phyloP scores from a whole-genome alignment of 2,888 invertebrate genomes.

The Acleris sparsana region DNA sequence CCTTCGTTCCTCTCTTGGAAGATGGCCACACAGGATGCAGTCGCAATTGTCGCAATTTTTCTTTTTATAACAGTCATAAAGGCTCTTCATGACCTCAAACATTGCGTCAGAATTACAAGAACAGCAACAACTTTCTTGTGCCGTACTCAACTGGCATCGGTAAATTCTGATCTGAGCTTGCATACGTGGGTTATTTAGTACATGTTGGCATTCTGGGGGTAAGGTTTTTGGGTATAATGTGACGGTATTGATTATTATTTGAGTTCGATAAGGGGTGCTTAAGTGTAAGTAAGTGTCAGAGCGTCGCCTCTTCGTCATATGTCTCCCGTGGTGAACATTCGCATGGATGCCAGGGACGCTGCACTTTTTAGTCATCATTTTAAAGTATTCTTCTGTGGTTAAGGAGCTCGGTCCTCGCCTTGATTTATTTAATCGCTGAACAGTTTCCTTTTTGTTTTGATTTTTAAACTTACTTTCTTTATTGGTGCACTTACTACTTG shows the following conservation, averaged over 20 bases:
- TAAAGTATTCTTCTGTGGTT: background rate
- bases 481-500: background rate
- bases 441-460: background rate
- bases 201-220: constrained; percentile 7
- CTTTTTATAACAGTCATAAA: constrained; percentile 70
- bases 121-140: constrained; percentile 61
- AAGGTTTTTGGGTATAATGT: background rate
- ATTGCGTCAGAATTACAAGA: constrained; percentile 71
- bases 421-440: background rate
- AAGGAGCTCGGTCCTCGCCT: background rate
- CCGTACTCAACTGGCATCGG: constrained; percentile 54
- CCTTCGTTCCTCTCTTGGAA: constrained; percentile 45
- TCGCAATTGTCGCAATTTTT: constrained; percentile 67
- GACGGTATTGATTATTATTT: constrained; percentile 9
- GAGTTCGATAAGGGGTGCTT: background rate
- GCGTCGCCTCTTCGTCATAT: background rate
- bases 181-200: constrained; percentile 9
- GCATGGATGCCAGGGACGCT: constrained; percentile 28
- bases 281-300: constrained; percentile 1
- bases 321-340: constrained; percentile 33
- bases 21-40: constrained; percentile 62
- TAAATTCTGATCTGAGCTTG: constrained; percentile 44
- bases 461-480: background rate
- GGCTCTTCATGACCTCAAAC: constrained; percentile 72
- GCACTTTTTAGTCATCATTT: constrained; percentile 11